phyloP scores from a whole-genome alignment of 2,113 vertebrate genomes.

The Triplophysa rosa region DNA sequence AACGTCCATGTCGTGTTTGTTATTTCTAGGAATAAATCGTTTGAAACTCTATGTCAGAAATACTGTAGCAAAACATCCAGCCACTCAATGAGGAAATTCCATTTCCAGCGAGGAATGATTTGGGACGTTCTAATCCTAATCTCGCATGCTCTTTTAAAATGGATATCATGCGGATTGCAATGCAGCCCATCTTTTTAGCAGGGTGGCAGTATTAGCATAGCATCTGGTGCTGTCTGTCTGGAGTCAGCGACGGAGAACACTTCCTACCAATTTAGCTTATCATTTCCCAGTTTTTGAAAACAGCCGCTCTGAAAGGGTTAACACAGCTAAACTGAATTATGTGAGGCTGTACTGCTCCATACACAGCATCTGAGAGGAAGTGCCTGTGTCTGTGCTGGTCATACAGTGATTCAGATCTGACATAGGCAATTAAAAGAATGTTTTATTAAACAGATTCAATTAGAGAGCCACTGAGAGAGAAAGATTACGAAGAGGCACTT shows the following conservation, averaged over 20 bases:
- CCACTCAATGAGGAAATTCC: background rate
- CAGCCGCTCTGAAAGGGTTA: background rate
- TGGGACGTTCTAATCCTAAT: background rate
- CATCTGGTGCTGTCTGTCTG: background rate
- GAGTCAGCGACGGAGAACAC: background rate
- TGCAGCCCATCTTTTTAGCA: background rate
- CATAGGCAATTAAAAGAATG: constrained; percentile 35
- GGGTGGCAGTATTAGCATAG: background rate
- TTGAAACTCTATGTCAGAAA: background rate
- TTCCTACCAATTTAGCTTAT: background rate
- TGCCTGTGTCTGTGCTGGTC: constrained; percentile 10
- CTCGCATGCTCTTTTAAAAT: background rate
- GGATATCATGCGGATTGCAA: background rate
- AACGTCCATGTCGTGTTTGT: too few relatives aligned
- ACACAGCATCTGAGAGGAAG: constrained; percentile 3
- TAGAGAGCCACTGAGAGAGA: constrained; percentile 20
- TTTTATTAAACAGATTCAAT: constrained; percentile 38
- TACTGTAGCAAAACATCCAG: background rate
- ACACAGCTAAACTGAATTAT: background rate
- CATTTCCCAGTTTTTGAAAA: constrained; percentile 7
- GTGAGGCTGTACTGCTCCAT: background rate
- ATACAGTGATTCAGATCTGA: constrained; percentile 24
- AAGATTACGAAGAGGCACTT: constrained; percentile 8
- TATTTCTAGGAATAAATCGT: too few relatives aligned
- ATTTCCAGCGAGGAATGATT: constrained; percentile 4